Evolutionary conservation across 2,888 invertebrate genomes (phyloP), one percentile per base, ranked within the genome.

Genomic region (Drosophila cracens): DNA sequence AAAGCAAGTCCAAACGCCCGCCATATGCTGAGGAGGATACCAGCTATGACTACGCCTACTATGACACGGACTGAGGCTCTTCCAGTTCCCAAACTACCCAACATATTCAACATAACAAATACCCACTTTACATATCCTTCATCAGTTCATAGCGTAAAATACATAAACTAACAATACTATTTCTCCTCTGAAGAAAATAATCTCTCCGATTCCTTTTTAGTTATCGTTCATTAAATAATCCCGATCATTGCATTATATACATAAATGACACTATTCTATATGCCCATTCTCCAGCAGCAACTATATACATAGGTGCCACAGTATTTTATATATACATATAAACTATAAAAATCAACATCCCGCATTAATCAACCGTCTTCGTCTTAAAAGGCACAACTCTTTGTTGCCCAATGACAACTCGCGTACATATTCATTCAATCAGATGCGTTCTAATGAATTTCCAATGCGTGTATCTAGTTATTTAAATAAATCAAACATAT

Each of bases 21-120:
- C 76, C 88, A 21, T 90, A 92, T 70, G 92, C 92, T 34, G 95
- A 95, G 76, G 95, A 96, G 86, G 95, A 96, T 85, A 94, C 94
- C 60, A 96, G 95, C 91, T 97, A 97, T 90, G 97, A 97, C 91
- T 97, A 97, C 89, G 97, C 97, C 6, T 97, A 97, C 90, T 97
- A 97, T 89, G 97, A 97, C 91, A 95, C 95, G 66, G 97, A 97
- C 91, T 82, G 90, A 92, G 76, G 10, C 16, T 57, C 16, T 90
- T 38, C 21, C 38, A 40, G 46, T 52, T 40, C 40, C 34, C 13
- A 40, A 29, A 38, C 7, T 3, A 56, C n/a, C 38, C 56, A 27
- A 56, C 38, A 13, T 38, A 56, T n/a, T 13, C n/a, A 38, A 33
- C 33, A 11, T 33, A 33, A 33, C 57, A 93, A 92, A 92, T 72